A percentile compares a stretch with the other conserved stretches of the same genome.
Conservation (phyloP, 2,113 vertebrate species). For the Vulpes lagopus region DNA sequence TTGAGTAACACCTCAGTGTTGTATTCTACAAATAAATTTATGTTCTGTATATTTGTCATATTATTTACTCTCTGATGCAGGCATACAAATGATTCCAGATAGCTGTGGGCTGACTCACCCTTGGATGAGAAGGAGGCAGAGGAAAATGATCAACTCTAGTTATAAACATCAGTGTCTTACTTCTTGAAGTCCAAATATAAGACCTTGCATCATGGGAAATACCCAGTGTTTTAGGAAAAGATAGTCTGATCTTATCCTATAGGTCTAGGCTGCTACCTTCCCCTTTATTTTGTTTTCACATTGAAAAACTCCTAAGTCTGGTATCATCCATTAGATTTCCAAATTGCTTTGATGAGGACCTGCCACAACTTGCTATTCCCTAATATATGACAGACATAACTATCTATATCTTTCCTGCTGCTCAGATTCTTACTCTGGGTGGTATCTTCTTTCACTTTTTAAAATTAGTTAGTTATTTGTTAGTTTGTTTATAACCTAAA, state of each 20-base stretch:
- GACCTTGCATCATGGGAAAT: neutral
- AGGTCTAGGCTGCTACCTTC: neutral
- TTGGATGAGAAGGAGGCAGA: slow-evolving; percentile 30
- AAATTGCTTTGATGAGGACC: slow-evolving; percentile 18
- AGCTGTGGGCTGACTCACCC: neutral
- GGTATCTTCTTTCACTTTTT: neutral
- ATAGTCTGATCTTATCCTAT: neutral
- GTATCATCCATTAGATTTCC: slow-evolving; percentile 22
- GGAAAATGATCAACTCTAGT: neutral
- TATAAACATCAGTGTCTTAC: slow-evolving; percentile 43
- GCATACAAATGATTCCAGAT: neutral
- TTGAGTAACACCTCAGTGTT: slow-evolving; percentile 28
- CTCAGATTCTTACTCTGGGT: slow-evolving; percentile 12
- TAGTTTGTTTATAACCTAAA: too few relatives aligned
- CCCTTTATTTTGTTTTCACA: slow-evolving; percentile 36
- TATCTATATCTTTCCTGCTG: slow-evolving; percentile 10
- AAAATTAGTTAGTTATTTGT: too few relatives aligned
- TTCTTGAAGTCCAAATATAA: slow-evolving; percentile 14
- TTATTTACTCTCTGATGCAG: slow-evolving; percentile 25
- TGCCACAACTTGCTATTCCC: neutral
- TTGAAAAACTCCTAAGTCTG: slow-evolving; percentile 42
- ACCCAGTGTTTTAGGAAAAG: slow-evolving; percentile 15
- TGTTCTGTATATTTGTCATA: neutral
- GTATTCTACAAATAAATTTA: neutral
- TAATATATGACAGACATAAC: neutral